phyloP scores from a whole-genome alignment of 2,888 invertebrate genomes.

The Chamaedrilus cognettii region DNA sequence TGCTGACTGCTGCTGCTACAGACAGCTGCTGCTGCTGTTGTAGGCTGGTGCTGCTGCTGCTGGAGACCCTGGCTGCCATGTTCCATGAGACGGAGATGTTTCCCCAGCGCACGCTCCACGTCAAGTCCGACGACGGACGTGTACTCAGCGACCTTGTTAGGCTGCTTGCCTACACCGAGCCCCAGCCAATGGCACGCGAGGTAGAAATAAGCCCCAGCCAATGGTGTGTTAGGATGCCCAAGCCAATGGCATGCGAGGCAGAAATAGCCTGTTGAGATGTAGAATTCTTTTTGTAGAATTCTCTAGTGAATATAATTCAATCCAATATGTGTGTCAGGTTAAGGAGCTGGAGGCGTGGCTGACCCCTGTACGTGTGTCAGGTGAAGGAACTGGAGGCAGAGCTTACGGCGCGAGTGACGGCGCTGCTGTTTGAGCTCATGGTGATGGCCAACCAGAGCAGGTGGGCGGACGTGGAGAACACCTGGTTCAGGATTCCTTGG shows the following conservation, averaged over 20 bases:
- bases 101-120: constrained; percentile 44
- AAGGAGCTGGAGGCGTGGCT: too few species aligned
- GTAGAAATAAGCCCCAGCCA: too few species aligned
- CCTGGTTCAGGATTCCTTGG: constrained; percentile 5
- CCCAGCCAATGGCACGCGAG: too few species aligned
- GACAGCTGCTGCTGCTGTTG: too few species aligned
- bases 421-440: constrained; percentile 11
- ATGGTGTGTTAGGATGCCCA: too few species aligned
- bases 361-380: too few species aligned
- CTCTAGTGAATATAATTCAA: too few species aligned
- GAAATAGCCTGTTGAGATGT: too few species aligned
- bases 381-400: constrained; percentile 4
- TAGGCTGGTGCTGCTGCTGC: constrained; percentile 41
- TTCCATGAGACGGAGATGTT: constrained; percentile 55
- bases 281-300: too few species aligned
- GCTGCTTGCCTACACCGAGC: constrained; percentile 45
- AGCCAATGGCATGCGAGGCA: too few species aligned
- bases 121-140: constrained; percentile 46
- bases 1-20: too few species aligned
- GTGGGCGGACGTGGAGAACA: background rate
- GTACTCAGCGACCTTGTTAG: constrained; percentile 46
- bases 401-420: constrained; percentile 7
- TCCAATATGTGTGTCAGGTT: too few species aligned
- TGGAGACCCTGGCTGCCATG: constrained; percentile 51
- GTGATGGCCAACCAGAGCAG: constrained; percentile 1